A percentile compares a stretch with the other conserved stretches of the same genome.
Conservation (phyloP, 2,113 vertebrate species). For the Chaenogobius annularis region DNA sequence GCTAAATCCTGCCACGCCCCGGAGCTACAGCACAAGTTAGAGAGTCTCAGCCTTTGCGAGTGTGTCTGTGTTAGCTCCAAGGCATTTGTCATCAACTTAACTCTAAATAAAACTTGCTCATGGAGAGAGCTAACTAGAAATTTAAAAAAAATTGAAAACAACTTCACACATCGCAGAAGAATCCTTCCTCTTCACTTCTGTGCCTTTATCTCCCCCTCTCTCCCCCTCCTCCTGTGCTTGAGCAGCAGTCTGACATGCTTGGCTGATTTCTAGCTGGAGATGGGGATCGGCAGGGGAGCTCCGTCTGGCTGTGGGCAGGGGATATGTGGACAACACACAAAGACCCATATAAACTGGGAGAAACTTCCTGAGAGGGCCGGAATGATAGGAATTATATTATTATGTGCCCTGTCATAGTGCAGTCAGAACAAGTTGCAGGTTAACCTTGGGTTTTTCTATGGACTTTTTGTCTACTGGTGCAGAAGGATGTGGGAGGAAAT, state of each 20-base stretch:
- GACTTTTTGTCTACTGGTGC: slow-evolving; percentile 3
- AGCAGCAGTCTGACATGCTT: slow-evolving; percentile 79
- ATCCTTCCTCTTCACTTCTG: slow-evolving; percentile 15
- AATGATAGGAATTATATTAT: slow-evolving; percentile 26
- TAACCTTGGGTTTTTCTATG: slow-evolving; percentile 1
- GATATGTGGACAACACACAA: slow-evolving; percentile 54
- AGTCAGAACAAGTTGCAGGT: slow-evolving; percentile 20
- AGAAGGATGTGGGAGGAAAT: neutral
- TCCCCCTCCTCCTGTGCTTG: slow-evolving; percentile 64
- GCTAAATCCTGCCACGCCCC: slow-evolving; percentile 71
- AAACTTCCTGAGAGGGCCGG: slow-evolving; percentile 17
- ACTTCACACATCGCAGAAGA: neutral
- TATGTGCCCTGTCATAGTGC: slow-evolving; percentile 20
- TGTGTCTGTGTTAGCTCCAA: slow-evolving; percentile 34
- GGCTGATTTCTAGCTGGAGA: slow-evolving; percentile 86
- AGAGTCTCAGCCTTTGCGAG: slow-evolving; percentile 41
- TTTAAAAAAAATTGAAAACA: neutral
- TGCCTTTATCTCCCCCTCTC: slow-evolving; percentile 29
- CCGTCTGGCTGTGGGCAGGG: slow-evolving; percentile 69
- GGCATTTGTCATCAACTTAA: slow-evolving; percentile 26
- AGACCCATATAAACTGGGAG: slow-evolving; percentile 25
- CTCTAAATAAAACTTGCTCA: slow-evolving; percentile 43
- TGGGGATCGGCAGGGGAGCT: slow-evolving; percentile 70
- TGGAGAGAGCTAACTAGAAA: slow-evolving; percentile 20
- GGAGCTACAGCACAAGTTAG: slow-evolving; percentile 60